These are phyloP conservation scores for Gyrodactylus bullatarudis DNA, from an alignment of 1,140 invertebrate species.

Conservation along the genomic window DNA sequence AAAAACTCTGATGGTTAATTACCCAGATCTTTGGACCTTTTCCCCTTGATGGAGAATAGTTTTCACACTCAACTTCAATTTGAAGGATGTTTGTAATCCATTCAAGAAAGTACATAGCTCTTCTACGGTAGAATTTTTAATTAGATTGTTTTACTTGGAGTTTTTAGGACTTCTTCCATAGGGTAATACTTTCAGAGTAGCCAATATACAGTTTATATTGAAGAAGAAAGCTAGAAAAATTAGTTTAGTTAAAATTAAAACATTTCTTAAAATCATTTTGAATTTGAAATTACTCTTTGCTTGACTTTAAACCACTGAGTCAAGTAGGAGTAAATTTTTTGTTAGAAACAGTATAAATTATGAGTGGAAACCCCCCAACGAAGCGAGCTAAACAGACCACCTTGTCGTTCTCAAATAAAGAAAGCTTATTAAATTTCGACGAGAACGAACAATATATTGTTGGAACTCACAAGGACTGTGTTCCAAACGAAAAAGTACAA, in stretches of 20 bases:
- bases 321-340: too few relatives aligned
- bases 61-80: not conserved
- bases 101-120: not conserved
- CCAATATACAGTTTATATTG: not conserved
- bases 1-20: not conserved
- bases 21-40: not conserved
- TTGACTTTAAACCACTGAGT: too few relatives aligned
- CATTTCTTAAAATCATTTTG: too few relatives aligned
- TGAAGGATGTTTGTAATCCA: not conserved
- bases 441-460: not conserved
- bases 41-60: not conserved
- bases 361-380: too few relatives aligned
- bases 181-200: not conserved
- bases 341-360: too few relatives aligned
- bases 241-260: too few relatives aligned
- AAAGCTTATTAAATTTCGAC: not conserved
- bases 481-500: not conserved
- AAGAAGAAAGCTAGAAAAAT: too few relatives aligned
- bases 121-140: not conserved
- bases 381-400: not conserved
- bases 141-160: not conserved
- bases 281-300: too few relatives aligned
- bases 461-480: not conserved
- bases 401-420: not conserved
- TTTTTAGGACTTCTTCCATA: not conserved